Evolutionary conservation across 1,140 invertebrate genomes (phyloP), one percentile per base, ranked within the genome.

Genomic region (Caenorhabditis briggsae): DNA sequence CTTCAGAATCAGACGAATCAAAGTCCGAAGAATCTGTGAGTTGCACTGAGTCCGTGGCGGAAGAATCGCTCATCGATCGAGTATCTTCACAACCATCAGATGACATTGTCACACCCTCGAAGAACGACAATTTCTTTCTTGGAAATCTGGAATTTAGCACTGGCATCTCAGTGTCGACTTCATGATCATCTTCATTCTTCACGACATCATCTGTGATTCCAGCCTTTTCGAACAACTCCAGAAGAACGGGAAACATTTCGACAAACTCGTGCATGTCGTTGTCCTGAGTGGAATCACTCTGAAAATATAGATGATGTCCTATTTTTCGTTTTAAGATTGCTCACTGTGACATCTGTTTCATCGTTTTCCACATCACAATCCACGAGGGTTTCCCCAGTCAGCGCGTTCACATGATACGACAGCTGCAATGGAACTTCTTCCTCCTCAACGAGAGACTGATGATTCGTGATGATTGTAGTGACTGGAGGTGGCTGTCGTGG

Each of bases 181-280:
- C 70, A 33, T 33, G 33, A 33, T 33, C 33, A 78, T 78, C 70
- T n/a, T 50, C 46, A 5, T 78, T 46, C 6, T 53, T n/a, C 20
- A 3, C 11, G 18, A 3, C 33, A 3, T 33, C 33, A 33, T 78
- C 70, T 23, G 20, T 48, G 70, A 78, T 78, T 78, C 70, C 70
- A 78, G 70, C 70, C 50, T 78, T 78, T 50, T 78, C 70, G 70
- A 78, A 53, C 50, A 78, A 46, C 14, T 50, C 70, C 43, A 78
- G n/a, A 78, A 78, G 43, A 20, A n/a, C 14, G 1, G 70, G 70
- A 33, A 78, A 78, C 70, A 78, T 78, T 16, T 78, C 70, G 14
- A 50, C 46, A n/a, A n/a, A 78, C n/a, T 78, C 70, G n/a, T 50
- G 46, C 43, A 78, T 78, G n/a, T 78, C 70, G 70, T 78, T 46